Conservation (phyloP, 2,797 vertebrate genomes). For the Scarus forsteni region DNA sequence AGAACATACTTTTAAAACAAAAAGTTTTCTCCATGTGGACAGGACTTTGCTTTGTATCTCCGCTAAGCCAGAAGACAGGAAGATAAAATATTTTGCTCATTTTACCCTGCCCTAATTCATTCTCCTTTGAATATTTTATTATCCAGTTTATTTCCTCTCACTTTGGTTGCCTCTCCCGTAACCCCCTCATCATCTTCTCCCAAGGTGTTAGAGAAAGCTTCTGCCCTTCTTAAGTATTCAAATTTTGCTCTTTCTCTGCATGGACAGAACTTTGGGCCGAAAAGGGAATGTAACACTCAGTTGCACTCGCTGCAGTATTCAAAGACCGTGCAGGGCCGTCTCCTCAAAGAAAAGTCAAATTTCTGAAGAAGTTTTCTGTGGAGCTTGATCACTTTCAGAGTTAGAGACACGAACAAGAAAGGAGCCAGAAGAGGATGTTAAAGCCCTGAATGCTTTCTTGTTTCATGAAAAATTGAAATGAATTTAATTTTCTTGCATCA, state of each 20-base stretch:
- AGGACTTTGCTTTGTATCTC: no score
- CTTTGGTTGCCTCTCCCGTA: neutral
- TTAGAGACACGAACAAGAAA: neutral
- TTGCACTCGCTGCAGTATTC: constrained; percentile 8
- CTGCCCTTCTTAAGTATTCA: constrained; percentile 2
- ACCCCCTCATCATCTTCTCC: neutral
- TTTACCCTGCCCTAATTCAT: neutral
- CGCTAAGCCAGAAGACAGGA: no score
- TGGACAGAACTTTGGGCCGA: constrained; percentile 7
- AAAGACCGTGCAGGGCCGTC: constrained; percentile 3
- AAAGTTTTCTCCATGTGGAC: no score
- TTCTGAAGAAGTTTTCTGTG: constrained; percentile 2
- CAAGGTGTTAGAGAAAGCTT: constrained; percentile 5
- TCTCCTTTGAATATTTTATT: neutral
- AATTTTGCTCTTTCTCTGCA: constrained; percentile 4
- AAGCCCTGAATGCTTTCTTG: neutral
- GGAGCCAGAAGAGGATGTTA: neutral
- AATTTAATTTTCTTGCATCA: constrained; percentile 4
- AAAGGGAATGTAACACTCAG: constrained; percentile 13
- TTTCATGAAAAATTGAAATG: constrained; percentile 1
- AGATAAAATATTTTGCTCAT: no score
- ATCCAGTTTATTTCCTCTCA: neutral
- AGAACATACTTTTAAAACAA: no score
- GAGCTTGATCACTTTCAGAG: constrained; percentile 14
- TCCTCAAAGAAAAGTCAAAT: constrained; percentile 15